Evolutionary conservation across 1,140 invertebrate genomes (phyloP), one percentile per base, ranked within the genome.

Genomic region (Centruroides vittatus): DNA sequence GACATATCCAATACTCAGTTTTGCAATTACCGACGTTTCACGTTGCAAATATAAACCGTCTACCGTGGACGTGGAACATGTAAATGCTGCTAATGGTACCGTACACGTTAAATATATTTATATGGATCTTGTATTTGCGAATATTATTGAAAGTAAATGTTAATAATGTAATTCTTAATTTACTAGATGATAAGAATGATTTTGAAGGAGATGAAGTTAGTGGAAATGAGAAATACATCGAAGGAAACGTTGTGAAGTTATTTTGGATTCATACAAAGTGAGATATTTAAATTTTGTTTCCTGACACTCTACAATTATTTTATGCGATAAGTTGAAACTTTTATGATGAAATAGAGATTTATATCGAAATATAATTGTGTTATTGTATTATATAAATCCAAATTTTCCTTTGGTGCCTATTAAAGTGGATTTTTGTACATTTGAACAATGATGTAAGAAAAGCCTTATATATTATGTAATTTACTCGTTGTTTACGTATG

Each of bases 181-280:
- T 34, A 13, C 11, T 10, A 51, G 50, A n/a, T 51, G 50, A 51
- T 51, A 9, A 75, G 59, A 66, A 71, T 55, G 73, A 73, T 9
- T 70, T 67, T 60, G 69, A 67, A 46, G 72, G 72, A 55, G 69
- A 71, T 41, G 76, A 41, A 6, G 41, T 41, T 72, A 46, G 73
- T 76, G 52, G 63, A 67, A 34, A 70, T 69, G 61, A 68, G 66
- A 9, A 55, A 69, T 59, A 67, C 8, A 3, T 68, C 8, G 62
- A 68, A 52, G 73, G 75, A 23, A 71, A 84, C 41, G 76, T 84
- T 4, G 76, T 93, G 34, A 80, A 82, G 54, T 82, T 94, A 76
- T 88, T 86, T 74, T 79, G 91, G 53, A 84, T 94, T 53, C 89
- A 93, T 72, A 87, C 89, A 4, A 93, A 90, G 73, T 75, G 67